These are phyloP conservation scores for Oreonectes daqikongensis DNA, from an alignment of 2,797 vertebrate species.

Conservation along the genomic window DNA sequence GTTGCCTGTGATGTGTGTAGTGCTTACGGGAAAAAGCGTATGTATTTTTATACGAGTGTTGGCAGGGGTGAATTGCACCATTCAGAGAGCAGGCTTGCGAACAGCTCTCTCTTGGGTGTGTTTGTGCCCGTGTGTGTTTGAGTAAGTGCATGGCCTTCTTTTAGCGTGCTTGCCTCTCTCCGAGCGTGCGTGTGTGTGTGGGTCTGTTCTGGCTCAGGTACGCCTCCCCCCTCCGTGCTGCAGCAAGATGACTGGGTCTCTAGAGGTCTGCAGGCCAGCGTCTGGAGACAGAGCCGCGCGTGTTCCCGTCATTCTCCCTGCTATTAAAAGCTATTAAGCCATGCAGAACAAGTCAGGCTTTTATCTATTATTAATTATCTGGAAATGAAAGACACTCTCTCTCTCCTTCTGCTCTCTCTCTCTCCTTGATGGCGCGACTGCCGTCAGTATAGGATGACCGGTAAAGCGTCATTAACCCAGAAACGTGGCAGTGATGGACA, in stretches of 20 bases:
- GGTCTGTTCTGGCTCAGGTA: slow-evolving; percentile 44
- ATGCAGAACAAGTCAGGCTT: slow-evolving; percentile 62
- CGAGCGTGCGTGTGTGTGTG: slow-evolving; percentile 10
- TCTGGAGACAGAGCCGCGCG: slow-evolving; percentile 54
- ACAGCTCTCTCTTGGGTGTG: slow-evolving; percentile 40
- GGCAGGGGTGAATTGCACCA: slow-evolving; percentile 31
- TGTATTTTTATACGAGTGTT: slow-evolving; percentile 41
- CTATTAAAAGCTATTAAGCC: slow-evolving; percentile 67
- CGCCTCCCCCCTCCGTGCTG: slow-evolving; percentile 48
- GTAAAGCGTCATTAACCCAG: slow-evolving; percentile 62
- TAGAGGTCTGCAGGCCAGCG: slow-evolving; percentile 49
- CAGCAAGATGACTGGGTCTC: slow-evolving; percentile 60
- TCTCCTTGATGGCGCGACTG: slow-evolving; percentile 45
- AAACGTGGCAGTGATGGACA: slow-evolving; percentile 62
- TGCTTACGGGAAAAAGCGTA: slow-evolving; percentile 42
- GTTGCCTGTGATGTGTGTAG: slow-evolving; percentile 44
- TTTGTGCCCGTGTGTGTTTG: slow-evolving; percentile 47
- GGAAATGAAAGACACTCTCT: slow-evolving; percentile 53
- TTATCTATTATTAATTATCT: slow-evolving; percentile 68
- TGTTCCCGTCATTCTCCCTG: slow-evolving; percentile 60
- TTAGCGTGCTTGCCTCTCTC: slow-evolving; percentile 17
- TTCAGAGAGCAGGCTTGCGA: slow-evolving; percentile 40
- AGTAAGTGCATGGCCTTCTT: slow-evolving; percentile 45
- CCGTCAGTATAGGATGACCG: slow-evolving; percentile 49
- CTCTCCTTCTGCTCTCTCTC: slow-evolving; percentile 18